Evolutionary conservation across 2,113 vertebrate genomes (phyloP), one percentile per base, ranked within the genome.

Genomic region (Oryzias curvinotus): DNA sequence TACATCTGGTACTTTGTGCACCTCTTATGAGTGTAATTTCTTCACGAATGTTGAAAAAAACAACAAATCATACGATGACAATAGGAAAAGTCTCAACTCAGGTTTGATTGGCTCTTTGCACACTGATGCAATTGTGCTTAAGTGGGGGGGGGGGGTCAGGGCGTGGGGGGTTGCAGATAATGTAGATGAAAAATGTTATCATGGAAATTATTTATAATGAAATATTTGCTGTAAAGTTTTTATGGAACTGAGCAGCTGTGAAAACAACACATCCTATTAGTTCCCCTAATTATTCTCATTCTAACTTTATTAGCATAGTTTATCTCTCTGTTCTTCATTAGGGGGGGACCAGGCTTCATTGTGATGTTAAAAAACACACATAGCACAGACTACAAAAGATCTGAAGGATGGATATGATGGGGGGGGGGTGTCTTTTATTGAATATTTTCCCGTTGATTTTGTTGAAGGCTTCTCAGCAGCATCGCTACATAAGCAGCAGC

Each of bases 371-470:
- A 73, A 69, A 63, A 61, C 52, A 46, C 14, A 75, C 45, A 68
- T 75, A 49, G 81, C 73, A 61, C 60, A 75, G 63, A 83, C 62
- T 78, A 63, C 57, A 58, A 73, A 47, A 56, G 26, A 68, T 58
- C 61, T 74, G 70, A 78, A 57, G 69, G 75, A 17, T 30, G 45
- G 65, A 57, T 43, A 45, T 61, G 54, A 30, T 67, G 53, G 63
- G 63, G 1, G n/a, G 12, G 56, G 69, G 77, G 76, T 55, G 62
- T 77, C 65, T 79, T 76, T 67, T 87, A 88, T 87, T 79, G 78
- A 82, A 73, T 84, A 85, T 91, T 87, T 91, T 92, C 83, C 87
- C 84, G 87, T 85, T 90, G 84, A 85, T 91, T 91, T 90, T 90
- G 81, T 84, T 75, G 71, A 88, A 85, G 81, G 71, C 73, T 84